Evolutionary conservation across 2,113 vertebrate species (phyloP).

Genomic region (Rynchops niger): DNA sequence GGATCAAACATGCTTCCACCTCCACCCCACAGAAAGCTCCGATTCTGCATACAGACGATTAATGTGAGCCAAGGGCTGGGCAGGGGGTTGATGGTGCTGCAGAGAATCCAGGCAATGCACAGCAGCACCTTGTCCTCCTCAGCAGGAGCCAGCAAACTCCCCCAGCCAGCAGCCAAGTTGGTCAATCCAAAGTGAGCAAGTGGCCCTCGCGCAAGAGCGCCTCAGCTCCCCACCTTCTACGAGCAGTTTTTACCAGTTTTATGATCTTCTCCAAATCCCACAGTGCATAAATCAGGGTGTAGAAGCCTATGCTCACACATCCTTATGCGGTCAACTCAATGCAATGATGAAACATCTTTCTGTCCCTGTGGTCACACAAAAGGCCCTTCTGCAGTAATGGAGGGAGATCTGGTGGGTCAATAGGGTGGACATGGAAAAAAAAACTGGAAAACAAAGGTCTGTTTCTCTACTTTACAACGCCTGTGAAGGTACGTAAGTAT

Average conservation of each 20-base stretch:
- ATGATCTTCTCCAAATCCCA: not conserved
- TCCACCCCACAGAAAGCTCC: not conserved
- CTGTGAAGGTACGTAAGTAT: accelerated
- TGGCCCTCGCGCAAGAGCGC: not conserved
- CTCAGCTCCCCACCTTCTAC: not conserved
- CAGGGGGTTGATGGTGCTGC: too few species aligned
- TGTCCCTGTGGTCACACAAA: not conserved
- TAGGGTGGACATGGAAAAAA: too few species aligned
- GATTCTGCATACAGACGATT: accelerated
- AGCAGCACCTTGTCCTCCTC: not conserved
- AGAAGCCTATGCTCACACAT: not conserved
- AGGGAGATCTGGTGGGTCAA: too few species aligned
- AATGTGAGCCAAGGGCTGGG: not conserved
- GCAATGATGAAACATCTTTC: not conserved
- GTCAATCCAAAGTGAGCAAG: not conserved
- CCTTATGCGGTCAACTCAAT: too few species aligned
- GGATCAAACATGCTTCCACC: not conserved
- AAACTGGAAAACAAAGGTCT: too few species aligned
- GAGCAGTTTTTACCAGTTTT: not conserved
- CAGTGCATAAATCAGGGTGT: too few species aligned
- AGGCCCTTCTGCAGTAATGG: not conserved
- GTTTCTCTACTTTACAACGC: too few species aligned
- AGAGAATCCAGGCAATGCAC: not conserved
- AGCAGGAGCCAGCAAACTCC: not conserved
- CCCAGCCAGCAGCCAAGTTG: not conserved